Evolutionary conservation across 2,113 vertebrate genomes (phyloP), one percentile per base, ranked within the genome.

Genomic region (Catharus bicknelli): DNA sequence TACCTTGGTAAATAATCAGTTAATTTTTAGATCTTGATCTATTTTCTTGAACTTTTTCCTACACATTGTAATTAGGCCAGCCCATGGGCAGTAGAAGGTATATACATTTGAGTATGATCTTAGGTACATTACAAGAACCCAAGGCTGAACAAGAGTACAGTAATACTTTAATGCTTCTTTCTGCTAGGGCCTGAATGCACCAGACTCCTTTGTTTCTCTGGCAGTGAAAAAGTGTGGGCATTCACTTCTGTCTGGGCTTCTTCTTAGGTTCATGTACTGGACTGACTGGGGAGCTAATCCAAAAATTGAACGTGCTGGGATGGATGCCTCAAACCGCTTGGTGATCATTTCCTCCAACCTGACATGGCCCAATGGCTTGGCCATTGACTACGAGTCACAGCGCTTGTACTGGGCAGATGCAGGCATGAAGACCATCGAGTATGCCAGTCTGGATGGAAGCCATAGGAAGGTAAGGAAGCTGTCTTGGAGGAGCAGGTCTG

Each of bases 281-380:
- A 99, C 99, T 21, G 99, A 99, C 95, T 99, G 99, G 99, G 99
- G 99, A 17, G 98, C 98, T n/a, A 99, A 97, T 93, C 99, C 99
- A 6, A 99, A 99, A 96, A 99, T 99, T 32, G 99, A 99, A 86
- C 98, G 99, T 50, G 99, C 99, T 10, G 99, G 99, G 75, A 99
- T 99, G 99, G 99, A 99, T 36, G 98, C 99, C 16, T 99, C 99
- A 8, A 96, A 95, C 53, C 99, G 99, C 32, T 93, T 98, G 9
- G 99, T 99, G 92, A 99, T 99, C 92, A 99, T 99, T 96, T 99
- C 98, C 11, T 98, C 99, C 67, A 99, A 99, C 78, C 97, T 99
- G 95, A 99, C 99, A 0, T 99, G 99, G 99, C 99, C 99, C 30
- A 99, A 99, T 1, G 99, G 99, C 25, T 95, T 99, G 62, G 99